phyloP scores from a whole-genome alignment of 2,888 invertebrate species.

The Eustalomyia histrio region DNA sequence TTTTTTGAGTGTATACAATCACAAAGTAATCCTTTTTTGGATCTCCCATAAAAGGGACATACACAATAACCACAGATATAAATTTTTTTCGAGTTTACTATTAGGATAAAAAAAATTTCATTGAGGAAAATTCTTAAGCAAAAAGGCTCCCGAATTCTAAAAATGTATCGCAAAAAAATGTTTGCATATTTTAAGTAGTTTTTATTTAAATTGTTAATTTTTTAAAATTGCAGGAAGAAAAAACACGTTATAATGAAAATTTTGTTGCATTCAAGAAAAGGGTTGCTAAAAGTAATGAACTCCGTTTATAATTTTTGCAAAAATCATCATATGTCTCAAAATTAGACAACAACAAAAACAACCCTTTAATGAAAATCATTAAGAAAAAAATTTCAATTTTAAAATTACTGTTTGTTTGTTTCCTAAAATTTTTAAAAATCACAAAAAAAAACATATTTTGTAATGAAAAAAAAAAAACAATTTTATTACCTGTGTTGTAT shows the following conservation, averaged over 20 bases:
- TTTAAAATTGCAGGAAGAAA: no score
- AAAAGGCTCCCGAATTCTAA: no score
- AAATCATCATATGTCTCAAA: conserved; percentile 21
- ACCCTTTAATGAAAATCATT: conserved; percentile 10
- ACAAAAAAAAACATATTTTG: conserved; percentile 6
- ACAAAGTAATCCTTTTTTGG: no score
- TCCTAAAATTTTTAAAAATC: conserved; percentile 16
- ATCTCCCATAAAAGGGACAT: no score
- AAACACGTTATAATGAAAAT: neutral
- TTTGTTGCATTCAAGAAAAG: conserved; percentile 10
- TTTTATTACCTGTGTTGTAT: conserved; percentile 69
- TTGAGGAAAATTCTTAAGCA: no score
- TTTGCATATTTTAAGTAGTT: no score
- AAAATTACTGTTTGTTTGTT: conserved; percentile 53
- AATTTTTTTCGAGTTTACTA: no score
- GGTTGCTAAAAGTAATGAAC: conserved; percentile 38
- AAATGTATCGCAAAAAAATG: no score
- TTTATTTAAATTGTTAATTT: no score
- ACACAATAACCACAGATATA: no score
- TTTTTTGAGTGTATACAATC: no score
- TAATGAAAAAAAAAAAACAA: conserved; percentile 3
- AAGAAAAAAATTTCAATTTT: conserved; percentile 10
- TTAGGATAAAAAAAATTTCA: no score
- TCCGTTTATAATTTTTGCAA: conserved; percentile 9
- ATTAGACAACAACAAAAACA: conserved; percentile 14